These are phyloP conservation scores for Melieria picta DNA, from an alignment of 2,888 invertebrate genomes.

Conservation along the genomic window DNA sequence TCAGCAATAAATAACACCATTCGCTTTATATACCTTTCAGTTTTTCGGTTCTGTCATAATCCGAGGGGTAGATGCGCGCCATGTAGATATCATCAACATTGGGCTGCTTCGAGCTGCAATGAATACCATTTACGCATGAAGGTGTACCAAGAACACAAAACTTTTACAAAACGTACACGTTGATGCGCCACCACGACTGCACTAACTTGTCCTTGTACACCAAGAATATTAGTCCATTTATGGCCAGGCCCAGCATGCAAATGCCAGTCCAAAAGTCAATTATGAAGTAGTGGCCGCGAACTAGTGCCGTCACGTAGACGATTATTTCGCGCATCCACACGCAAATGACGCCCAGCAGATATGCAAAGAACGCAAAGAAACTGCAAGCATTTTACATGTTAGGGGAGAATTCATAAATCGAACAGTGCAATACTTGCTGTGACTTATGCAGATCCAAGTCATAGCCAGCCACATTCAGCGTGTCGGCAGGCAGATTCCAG, in stretches of 20 bases:
- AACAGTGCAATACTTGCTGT: slow-evolving; percentile 45
- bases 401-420: neutral
- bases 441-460: slow-evolving; percentile 51
- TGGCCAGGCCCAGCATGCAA: slow-evolving; percentile 51
- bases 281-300: slow-evolving; percentile 54
- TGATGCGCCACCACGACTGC: slow-evolving; percentile 54
- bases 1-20: neutral
- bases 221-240: slow-evolving; percentile 54
- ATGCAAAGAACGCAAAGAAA: slow-evolving; percentile 52
- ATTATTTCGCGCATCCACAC: slow-evolving; percentile 58
- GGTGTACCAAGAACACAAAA: neutral
- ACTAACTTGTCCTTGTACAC: slow-evolving; percentile 55
- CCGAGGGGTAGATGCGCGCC: slow-evolving; percentile 13
- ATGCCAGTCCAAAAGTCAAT: slow-evolving; percentile 59
- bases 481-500: slow-evolving; percentile 49
- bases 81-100: slow-evolving; percentile 9
- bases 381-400: slow-evolving; percentile 35
- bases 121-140: neutral
- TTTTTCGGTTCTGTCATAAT: neutral
- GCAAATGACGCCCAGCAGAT: slow-evolving; percentile 50
- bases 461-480: slow-evolving; percentile 49
- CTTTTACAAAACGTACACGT: slow-evolving; percentile 50
- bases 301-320: slow-evolving; percentile 52
- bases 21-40: neutral
- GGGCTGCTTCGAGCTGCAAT: neutral